Conservation (phyloP, 2,113 vertebrate genomes). For the Macquaria ambigua region DNA sequence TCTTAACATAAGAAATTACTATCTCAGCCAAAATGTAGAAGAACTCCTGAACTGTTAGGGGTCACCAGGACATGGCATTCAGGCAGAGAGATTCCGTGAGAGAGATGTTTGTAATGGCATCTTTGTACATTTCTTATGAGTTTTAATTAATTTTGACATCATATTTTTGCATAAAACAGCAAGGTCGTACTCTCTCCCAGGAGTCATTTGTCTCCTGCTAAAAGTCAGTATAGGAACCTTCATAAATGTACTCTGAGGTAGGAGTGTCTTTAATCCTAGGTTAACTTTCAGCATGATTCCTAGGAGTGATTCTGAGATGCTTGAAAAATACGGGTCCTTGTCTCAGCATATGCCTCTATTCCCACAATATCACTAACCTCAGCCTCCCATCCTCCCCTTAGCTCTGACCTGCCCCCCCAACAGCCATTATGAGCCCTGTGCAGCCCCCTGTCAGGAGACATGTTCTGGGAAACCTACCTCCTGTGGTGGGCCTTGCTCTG, state of each 20-base stretch:
- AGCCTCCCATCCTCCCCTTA: conserved; percentile 22
- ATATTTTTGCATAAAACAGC: neutral
- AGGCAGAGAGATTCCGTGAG: too few relatives aligned
- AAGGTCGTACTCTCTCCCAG: too few relatives aligned
- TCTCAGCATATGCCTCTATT: neutral
- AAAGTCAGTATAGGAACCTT: too few relatives aligned
- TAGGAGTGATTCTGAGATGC: neutral
- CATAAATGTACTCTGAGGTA: too few relatives aligned
- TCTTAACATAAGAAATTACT: too few relatives aligned
- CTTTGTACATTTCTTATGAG: neutral
- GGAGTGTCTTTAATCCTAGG: too few relatives aligned
- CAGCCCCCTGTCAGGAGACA: conserved; percentile 75
- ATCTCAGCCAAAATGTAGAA: too few relatives aligned
- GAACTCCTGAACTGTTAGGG: too few relatives aligned
- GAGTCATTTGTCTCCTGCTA: too few relatives aligned
- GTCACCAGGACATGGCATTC: too few relatives aligned
- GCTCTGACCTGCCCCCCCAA: conserved; percentile 79
- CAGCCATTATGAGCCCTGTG: conserved; percentile 83
- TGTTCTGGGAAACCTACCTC: conserved; percentile 65
- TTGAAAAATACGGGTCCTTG: neutral
- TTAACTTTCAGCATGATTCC: too few relatives aligned
- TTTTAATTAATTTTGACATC: neutral
- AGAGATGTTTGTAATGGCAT: neutral
- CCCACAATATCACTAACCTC: neutral
- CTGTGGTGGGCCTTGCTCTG: conserved; percentile 80